phyloP scores from a whole-genome alignment of 2,888 invertebrate genomes.

The Leptinotarsa rubiginosa region DNA sequence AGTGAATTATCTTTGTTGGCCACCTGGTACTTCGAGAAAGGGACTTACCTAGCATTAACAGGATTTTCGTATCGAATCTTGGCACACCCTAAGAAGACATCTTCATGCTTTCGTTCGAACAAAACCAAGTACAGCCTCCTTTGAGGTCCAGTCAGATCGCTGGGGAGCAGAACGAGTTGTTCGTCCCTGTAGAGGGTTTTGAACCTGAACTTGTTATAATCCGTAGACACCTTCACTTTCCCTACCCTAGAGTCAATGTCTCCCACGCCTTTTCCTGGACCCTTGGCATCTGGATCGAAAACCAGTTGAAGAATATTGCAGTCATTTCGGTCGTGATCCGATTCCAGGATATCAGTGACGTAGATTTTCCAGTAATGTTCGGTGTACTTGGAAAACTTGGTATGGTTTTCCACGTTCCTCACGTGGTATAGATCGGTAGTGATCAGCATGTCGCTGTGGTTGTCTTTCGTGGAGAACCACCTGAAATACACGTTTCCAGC shows the following conservation, averaged over 20 bases:
- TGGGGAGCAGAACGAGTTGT: conserved; percentile 76
- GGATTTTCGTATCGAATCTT: conserved; percentile 79
- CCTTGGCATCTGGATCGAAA: conserved; percentile 83
- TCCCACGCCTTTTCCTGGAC: conserved; percentile 77
- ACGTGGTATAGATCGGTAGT: conserved; percentile 83
- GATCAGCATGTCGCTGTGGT: conserved; percentile 80
- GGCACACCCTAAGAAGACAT: conserved; percentile 85
- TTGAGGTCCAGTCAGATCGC: conserved; percentile 80
- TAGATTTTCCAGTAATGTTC: conserved; percentile 90
- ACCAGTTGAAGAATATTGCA: conserved; percentile 88
- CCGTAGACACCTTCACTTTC: conserved; percentile 77
- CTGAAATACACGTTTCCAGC: conserved; percentile 83
- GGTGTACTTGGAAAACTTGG: conserved; percentile 70
- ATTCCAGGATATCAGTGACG: conserved; percentile 88
- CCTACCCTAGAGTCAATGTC: conserved; percentile 84
- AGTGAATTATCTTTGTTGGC: too few relatives aligned
- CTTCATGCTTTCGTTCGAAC: conserved; percentile 80
- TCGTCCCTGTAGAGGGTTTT: conserved; percentile 77
- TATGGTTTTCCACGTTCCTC: conserved; percentile 68
- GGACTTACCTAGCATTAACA: conserved; percentile 77
- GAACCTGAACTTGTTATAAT: conserved; percentile 70
- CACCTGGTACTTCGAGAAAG: not conserved
- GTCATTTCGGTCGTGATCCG: conserved; percentile 76
- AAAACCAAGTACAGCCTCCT: conserved; percentile 84
- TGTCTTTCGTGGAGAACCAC: conserved; percentile 71